A percentile compares a stretch with the other conserved stretches of the same genome.
Evolutionary conservation across 1,140 invertebrate species (phyloP).

Genomic region (Anoplolepis gracilipes): DNA sequence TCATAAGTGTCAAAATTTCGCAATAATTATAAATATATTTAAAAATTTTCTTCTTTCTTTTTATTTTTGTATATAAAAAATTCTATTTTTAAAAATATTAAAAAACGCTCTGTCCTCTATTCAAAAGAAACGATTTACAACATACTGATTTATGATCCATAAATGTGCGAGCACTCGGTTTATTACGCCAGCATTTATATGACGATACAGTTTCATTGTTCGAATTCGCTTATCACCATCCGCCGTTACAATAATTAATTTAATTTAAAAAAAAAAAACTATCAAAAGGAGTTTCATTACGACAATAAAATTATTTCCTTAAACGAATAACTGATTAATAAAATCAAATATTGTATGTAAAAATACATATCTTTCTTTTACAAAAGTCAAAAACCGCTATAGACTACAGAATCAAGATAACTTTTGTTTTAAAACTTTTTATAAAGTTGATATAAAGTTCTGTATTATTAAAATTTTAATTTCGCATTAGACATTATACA

Average conservation of each 20-base stretch:
- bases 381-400: neutral
- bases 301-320: neutral
- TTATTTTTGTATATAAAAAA: neutral
- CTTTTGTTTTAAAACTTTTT: neutral
- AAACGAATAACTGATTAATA: neutral
- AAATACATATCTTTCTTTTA: neutral
- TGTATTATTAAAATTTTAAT: too few relatives aligned
- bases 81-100: neutral
- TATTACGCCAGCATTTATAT: neutral
- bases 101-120: neutral
- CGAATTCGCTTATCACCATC: neutral
- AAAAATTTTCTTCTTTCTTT: neutral
- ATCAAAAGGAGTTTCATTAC: neutral
- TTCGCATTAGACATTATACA: neutral
- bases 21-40: conserved; percentile 26
- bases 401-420: neutral
- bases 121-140: neutral
- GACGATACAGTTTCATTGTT: neutral
- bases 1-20: neutral
- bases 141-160: too few relatives aligned
- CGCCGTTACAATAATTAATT: neutral
- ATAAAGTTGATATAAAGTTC: neutral
- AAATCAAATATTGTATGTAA: neutral
- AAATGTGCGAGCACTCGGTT: too few relatives aligned
- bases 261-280: neutral